Percentiles rank a stretch among this genome's conserved stretches.
These are phyloP conservation scores for Mus spretus DNA, from an alignment of 2,797 vertebrate genomes.

Conservation along the genomic window DNA sequence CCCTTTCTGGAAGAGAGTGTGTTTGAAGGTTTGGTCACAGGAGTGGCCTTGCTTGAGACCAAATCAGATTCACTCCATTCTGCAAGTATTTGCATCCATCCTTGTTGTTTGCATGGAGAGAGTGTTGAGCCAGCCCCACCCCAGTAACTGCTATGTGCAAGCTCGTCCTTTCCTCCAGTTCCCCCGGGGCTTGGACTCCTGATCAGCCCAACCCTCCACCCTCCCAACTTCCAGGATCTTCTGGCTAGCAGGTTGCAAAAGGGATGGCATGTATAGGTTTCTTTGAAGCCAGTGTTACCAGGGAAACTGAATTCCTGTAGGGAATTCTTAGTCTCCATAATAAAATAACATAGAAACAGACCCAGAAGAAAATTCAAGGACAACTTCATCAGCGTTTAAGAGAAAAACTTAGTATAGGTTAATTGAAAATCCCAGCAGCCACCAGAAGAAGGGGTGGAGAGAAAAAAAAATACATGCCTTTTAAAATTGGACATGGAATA, in stretches of 20 bases:
- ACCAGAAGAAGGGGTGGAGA: not conserved
- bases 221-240: not conserved
- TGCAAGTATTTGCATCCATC: not conserved
- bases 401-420: not conserved
- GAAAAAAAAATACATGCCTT: not conserved
- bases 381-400: not conserved
- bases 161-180: not conserved
- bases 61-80: conserved; percentile 34
- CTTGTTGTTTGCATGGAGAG: conserved; percentile 1
- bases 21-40: conserved; percentile 37
- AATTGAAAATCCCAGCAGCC: not conserved
- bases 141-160: not conserved
- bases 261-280: not conserved
- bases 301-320: not conserved
- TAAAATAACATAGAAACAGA: not conserved
- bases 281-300: conserved; percentile 25
- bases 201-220: not conserved
- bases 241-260: not conserved
- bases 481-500: not conserved
- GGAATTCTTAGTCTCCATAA: not conserved
- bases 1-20: conserved; percentile 17
- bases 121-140: conserved; percentile 12
- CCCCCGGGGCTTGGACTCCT: not conserved
- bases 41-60: conserved; percentile 36
- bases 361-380: not conserved